Evolutionary conservation across 2,113 vertebrate genomes (phyloP).

Genomic region (Procavia capensis): DNA sequence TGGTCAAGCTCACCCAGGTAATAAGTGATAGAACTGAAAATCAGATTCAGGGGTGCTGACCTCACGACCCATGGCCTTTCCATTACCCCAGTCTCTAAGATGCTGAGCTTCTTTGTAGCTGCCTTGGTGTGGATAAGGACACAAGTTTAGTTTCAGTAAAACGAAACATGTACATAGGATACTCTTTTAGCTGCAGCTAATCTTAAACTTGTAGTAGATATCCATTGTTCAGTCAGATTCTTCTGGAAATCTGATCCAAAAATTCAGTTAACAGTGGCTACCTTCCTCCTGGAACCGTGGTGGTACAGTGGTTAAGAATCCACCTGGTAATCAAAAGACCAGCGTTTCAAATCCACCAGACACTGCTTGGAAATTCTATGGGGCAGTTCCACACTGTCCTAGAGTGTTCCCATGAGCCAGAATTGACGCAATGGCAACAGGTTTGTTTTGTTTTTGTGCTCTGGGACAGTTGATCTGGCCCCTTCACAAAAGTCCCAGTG

Average conservation of each 20-base stretch:
- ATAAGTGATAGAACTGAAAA: constrained; percentile 29
- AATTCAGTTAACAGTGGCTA: neutral
- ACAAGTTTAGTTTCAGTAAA: neutral
- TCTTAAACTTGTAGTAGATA: neutral
- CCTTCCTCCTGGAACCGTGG: neutral
- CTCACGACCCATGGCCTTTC: neutral
- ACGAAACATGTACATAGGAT: neutral
- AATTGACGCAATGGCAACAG: too few relatives aligned
- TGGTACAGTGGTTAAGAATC: too few relatives aligned
- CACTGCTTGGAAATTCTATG: too few relatives aligned
- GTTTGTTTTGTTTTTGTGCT: neutral
- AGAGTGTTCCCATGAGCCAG: too few relatives aligned
- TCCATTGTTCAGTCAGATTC: neutral
- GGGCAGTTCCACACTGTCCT: too few relatives aligned
- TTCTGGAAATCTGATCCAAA: constrained; percentile 1
- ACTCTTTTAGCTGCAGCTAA: neutral
- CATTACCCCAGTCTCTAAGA: neutral
- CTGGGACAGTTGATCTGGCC: neutral
- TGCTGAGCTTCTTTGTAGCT: neutral
- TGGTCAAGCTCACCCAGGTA: neutral
- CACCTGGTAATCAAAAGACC: too few relatives aligned
- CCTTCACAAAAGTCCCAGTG: neutral
- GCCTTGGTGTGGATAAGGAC: neutral
- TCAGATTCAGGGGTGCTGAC: neutral
- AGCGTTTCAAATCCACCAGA: too few relatives aligned